Base-by-base conservation (phyloP, 2,113 vertebrate genomes). In the Leucosticte australis region DNA sequence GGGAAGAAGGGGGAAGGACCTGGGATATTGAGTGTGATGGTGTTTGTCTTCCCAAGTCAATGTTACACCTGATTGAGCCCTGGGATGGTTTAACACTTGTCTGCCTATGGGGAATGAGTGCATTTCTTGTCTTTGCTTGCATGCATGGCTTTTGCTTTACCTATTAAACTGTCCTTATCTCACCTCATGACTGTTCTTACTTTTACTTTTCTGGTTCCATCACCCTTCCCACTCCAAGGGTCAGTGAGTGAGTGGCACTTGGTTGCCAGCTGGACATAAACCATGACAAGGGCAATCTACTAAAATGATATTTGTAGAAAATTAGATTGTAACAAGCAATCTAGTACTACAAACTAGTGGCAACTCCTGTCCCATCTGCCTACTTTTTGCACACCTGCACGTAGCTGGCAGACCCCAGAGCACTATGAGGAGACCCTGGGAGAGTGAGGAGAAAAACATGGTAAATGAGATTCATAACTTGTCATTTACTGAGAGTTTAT, bases 171-270 rank as follows among this genome's bases (percentile, higher is more conserved):
- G 11, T 27, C 20, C 15, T 60, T 60, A 39, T 39, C 19, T n/a
- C 13, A 68, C 21, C 11, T 76, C 13, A 12, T 9, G 20, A 41
- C 14, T 76, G 41, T 35, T 69, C 20, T 68, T 20, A 31, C 13
- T 60, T 53, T 35, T 15, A 35, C 11, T 55, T 41, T 69, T 60
- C n/a, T 0, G 0, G 20, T 53, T 68, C 24, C 1, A 0, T 41
- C 20, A 14, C 20, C 4, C 2, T 11, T 47, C 26, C n/a, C 41
- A 31, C 30, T 68, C 26, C 3, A 19, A 62, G n/a, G 21, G 26
- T 7, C 37, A 67, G 24, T n/a, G n/a, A 67, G 33, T 44, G 27
- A 57, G 9, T 41, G 7, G 16, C 0, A 0, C 17, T 62, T 55
- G 24, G 17, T 42, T 62, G 21, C 17, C 41, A 69, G 55, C 10